Conservation (phyloP, 2,113 vertebrate species). For the Pseudolaguvia tuberculata region DNA sequence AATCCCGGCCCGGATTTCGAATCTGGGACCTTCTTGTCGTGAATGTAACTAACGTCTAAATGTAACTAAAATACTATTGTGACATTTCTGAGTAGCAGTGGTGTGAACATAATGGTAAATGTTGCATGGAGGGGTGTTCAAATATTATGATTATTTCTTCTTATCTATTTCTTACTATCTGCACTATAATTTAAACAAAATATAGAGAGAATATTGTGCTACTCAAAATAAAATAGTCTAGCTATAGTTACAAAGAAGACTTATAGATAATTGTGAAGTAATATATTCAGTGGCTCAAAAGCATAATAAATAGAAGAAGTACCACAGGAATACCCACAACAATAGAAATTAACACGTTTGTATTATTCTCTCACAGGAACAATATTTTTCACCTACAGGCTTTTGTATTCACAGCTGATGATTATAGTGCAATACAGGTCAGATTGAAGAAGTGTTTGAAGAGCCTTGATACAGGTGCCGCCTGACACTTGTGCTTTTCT, state of each 20-base stretch:
- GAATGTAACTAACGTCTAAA: no score
- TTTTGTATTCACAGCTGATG: background rate
- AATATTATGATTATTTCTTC: background rate
- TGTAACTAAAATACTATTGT: no score
- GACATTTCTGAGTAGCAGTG: no score
- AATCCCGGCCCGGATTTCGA: no score
- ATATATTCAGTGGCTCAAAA: background rate
- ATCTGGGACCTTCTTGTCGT: no score
- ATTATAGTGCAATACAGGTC: background rate
- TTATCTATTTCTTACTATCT: background rate
- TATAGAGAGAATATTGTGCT: no score
- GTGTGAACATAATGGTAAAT: background rate
- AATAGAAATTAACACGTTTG: background rate
- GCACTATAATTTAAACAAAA: no score
- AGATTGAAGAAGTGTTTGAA: background rate
- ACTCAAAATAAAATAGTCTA: no score
- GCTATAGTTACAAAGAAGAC: background rate
- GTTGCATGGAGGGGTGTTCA: background rate
- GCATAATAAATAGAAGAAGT: background rate
- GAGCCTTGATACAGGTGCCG: slow-evolving; percentile 1
- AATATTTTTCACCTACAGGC: slow-evolving; percentile 1
- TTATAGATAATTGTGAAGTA: no score
- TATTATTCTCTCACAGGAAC: background rate
- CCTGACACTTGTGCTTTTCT: no score
- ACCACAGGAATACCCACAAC: background rate